Percentiles rank a stretch among this genome's conserved stretches.
Conservation (phyloP, 2,888 invertebrate species). For the Scaptomyza tumidula region DNA sequence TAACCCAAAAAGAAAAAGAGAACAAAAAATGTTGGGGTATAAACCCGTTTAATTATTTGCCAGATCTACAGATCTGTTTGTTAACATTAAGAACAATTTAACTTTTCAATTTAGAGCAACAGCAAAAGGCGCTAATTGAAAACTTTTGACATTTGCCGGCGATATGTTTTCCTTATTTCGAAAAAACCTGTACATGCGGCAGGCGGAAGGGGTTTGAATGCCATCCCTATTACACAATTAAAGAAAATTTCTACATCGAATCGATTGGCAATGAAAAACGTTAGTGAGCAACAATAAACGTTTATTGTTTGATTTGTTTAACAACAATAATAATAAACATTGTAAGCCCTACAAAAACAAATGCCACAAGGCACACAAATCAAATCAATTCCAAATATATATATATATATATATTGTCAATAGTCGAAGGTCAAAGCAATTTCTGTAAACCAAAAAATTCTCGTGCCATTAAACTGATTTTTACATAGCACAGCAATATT, state of each 20-base stretch:
- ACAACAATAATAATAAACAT: slow-evolving; percentile 58
- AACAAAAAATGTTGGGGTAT: neutral
- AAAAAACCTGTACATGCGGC: neutral
- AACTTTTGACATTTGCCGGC: slow-evolving; percentile 48
- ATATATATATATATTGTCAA: slow-evolving; percentile 8
- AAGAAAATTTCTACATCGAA: slow-evolving; percentile 41
- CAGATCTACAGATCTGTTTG: slow-evolving; percentile 12
- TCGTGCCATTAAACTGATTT: slow-evolving; percentile 47
- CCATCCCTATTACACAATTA: slow-evolving; percentile 19
- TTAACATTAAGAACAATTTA: slow-evolving; percentile 37
- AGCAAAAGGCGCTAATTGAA: slow-evolving; percentile 65
- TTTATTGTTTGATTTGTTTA: slow-evolving; percentile 75
- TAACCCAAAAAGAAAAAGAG: slow-evolving; percentile 38
- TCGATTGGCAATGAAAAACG: slow-evolving; percentile 76
- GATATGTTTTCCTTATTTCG: neutral
- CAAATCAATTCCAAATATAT: slow-evolving; percentile 53
- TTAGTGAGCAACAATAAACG: slow-evolving; percentile 67
- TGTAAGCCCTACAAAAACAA: slow-evolving; percentile 61
- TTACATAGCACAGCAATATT: slow-evolving; percentile 12
- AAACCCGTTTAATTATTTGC: slow-evolving; percentile 38
- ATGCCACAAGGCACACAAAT: slow-evolving; percentile 52
- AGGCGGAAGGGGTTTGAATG: slow-evolving; percentile 2
- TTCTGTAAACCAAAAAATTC: slow-evolving; percentile 53
- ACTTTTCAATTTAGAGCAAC: slow-evolving; percentile 21
- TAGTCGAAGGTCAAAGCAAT: slow-evolving; percentile 66